phyloP scores from a whole-genome alignment of 2,113 vertebrate species.

The Polypterus bichir region DNA sequence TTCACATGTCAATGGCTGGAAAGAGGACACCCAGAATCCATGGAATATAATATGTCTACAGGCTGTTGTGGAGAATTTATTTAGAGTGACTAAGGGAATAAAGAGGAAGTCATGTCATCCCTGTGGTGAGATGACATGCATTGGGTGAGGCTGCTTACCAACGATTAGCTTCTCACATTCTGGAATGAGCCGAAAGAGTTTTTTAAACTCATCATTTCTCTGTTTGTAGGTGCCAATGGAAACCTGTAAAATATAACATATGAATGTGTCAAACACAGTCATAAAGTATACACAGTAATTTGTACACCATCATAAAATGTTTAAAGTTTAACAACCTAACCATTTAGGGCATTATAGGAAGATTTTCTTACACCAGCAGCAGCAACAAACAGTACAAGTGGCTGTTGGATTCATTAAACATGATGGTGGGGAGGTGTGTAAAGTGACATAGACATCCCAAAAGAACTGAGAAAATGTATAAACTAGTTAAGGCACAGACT shows the following conservation, averaged over 20 bases:
- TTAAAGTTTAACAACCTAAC: too few species aligned
- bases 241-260: conserved; percentile 37
- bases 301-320: too few species aligned
- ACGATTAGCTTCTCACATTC: conserved; percentile 70
- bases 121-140: neutral
- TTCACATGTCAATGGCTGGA: neutral
- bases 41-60: neutral
- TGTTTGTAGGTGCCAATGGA: conserved; percentile 73
- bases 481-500: too few species aligned
- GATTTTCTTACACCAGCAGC: too few species aligned
- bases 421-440: too few species aligned
- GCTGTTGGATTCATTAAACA: too few species aligned
- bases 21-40: neutral
- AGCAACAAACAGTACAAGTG: too few species aligned
- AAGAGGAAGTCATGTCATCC: neutral
- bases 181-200: conserved; percentile 70
- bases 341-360: too few species aligned
- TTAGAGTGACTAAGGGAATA: neutral
- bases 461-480: too few species aligned
- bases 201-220: conserved; percentile 76
- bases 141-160: conserved; percentile 48
- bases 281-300: too few species aligned
- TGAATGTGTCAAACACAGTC: too few species aligned
- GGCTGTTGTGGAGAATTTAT: neutral
- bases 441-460: too few species aligned